Conservation (phyloP, 2,888 invertebrate species). For the Myopa tessellatipennis region DNA sequence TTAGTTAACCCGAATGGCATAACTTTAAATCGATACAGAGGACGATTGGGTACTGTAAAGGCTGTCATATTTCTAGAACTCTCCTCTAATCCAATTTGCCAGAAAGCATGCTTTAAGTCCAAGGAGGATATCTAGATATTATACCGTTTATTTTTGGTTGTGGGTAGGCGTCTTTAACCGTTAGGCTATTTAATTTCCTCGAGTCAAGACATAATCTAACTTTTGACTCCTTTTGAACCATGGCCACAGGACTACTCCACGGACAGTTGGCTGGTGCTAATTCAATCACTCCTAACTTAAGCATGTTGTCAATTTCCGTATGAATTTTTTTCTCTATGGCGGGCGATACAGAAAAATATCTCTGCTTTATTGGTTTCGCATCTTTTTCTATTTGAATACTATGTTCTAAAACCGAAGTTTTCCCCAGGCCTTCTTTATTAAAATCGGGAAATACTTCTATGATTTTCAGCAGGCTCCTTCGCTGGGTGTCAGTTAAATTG, state of each 20-base stretch:
- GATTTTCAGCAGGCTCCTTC: not conserved
- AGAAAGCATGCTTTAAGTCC: slow-evolving; percentile 11
- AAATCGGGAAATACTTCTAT: slow-evolving; percentile 22
- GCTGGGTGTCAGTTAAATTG: not conserved
- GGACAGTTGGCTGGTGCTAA: slow-evolving; percentile 44
- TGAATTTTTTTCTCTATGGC: slow-evolving; percentile 38
- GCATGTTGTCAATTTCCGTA: slow-evolving; percentile 52
- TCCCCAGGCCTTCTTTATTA: slow-evolving; percentile 37
- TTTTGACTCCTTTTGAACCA: slow-evolving; percentile 49
- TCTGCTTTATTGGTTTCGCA: slow-evolving; percentile 39
- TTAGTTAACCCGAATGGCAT: slow-evolving; percentile 42
- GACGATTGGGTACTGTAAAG: too few species aligned
- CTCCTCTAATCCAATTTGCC: too few species aligned
- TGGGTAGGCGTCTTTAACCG: slow-evolving; percentile 21
- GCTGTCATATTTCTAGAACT: too few species aligned
- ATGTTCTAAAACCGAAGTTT: slow-evolving; percentile 40
- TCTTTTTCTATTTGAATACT: slow-evolving; percentile 38
- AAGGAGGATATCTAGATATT: slow-evolving; percentile 36
- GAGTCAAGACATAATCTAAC: slow-evolving; percentile 54
- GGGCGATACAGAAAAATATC: slow-evolving; percentile 38
- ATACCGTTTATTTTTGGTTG: slow-evolving; percentile 37
- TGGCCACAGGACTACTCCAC: slow-evolving; percentile 53
- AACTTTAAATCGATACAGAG: too few species aligned
- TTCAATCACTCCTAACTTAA: slow-evolving; percentile 52
- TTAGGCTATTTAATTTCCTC: slow-evolving; percentile 51